Evolutionary conservation across 2,113 vertebrate genomes (phyloP), one percentile per base, ranked within the genome.

Genomic region (Leucopsar rothschildi): DNA sequence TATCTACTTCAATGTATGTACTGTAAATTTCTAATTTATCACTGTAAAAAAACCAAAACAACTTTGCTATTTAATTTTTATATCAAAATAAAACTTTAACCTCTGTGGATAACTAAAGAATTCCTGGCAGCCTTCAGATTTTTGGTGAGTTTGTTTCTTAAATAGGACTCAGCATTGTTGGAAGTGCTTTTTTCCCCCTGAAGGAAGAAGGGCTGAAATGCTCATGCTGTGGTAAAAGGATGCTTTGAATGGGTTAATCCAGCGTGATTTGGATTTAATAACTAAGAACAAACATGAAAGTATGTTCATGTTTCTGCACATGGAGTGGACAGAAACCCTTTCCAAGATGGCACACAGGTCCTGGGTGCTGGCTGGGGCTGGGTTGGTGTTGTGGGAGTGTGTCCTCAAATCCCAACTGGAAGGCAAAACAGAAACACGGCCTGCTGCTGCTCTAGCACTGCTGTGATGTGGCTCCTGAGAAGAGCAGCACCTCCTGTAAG

Each of bases 21-120:
- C 97, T 98, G 98, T 98, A 98, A 98, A 98, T 98, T 96, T 98
- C 96, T 98, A 98, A 98, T 98, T 98, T 98, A 98, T 98, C 98
- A 96, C 96, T 98, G 98, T 98, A 98, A 95, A 98, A 88, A 88
- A 68, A 12, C 18, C 57, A 63, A 88, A 90, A n/a, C 94, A 95
- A 96, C 91, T 96, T 98, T 98, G 96, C 97, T 98, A 98, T 98
- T 98, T 98, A 98, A 98, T 98, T 98, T 98, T 98, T 98, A 86
- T 98, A 98, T 98, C 90, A 97, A 98, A 98, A 98, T 98, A 97
- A 98, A 98, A 78, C 88, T 95, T 98, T 97, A 98, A 93, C 53
- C 92, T 90, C 92, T 97, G 95, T 97, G 84, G 73, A 79, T 69
- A 92, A 95, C 65, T 39, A 45, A 22, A 81, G n/a, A 60, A 31